Conservation (phyloP, 2,797 vertebrate species). For the Loris lydekkerianus region DNA sequence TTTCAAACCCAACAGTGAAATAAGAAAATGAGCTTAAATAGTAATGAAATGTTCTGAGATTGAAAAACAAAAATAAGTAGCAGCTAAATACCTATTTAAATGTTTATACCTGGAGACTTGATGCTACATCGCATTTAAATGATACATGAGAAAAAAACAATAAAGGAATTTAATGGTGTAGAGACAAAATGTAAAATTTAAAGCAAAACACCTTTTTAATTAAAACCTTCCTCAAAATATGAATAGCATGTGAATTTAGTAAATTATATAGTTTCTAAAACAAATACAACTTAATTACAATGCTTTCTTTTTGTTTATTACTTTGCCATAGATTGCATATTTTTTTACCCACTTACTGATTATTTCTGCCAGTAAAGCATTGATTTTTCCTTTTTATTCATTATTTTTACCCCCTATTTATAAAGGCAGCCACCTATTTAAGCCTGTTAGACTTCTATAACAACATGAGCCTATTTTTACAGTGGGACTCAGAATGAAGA, state of each 20-base stretch:
- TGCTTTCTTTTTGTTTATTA: background rate
- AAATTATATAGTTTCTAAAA: slow-evolving; percentile 49
- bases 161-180: background rate
- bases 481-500: background rate
- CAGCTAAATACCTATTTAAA: slow-evolving; percentile 62
- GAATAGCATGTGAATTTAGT: slow-evolving; percentile 10
- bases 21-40: slow-evolving; percentile 44
- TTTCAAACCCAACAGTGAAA: slow-evolving; percentile 50
- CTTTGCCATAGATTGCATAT: background rate
- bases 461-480: background rate
- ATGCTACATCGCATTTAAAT: slow-evolving; percentile 46
- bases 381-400: background rate
- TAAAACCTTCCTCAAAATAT: slow-evolving; percentile 27
- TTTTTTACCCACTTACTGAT: background rate
- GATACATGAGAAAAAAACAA: background rate
- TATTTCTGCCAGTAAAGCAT: background rate
- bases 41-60: slow-evolving; percentile 44
- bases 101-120: slow-evolving; percentile 14
- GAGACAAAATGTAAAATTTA: slow-evolving; percentile 61
- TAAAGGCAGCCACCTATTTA: background rate
- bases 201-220: slow-evolving; percentile 46
- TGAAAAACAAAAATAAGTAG: slow-evolving; percentile 37
- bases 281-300: slow-evolving; percentile 52
- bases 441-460: background rate
- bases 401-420: background rate